Percentiles rank a stretch among this genome's conserved stretches.
phyloP scores from a whole-genome alignment of 2,797 vertebrate genomes.

The Galagoides demidoff region DNA sequence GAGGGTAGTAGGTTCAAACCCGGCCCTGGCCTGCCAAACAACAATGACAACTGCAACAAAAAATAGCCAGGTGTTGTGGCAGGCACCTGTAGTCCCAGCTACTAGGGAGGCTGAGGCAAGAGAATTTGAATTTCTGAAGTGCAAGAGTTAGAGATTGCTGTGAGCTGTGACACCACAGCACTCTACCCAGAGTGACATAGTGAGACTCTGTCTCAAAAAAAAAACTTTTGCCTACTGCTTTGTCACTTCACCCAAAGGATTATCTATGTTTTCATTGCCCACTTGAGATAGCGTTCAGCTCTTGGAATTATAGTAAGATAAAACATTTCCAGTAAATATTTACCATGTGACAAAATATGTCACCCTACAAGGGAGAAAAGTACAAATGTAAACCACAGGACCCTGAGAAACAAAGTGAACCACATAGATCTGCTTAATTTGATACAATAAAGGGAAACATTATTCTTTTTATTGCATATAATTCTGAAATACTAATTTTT shows the following conservation, averaged over 20 bases:
- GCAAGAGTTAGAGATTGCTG: too few relatives aligned
- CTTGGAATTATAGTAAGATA: constrained; percentile 49
- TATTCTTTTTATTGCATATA: background rate
- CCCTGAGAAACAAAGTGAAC: constrained; percentile 15
- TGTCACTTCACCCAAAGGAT: background rate
- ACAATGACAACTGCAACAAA: too few relatives aligned
- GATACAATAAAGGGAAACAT: constrained; percentile 58
- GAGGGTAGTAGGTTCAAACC: too few relatives aligned
- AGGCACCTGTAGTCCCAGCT: too few relatives aligned
- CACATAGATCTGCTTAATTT: constrained; percentile 23
- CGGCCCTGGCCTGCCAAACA: too few relatives aligned
- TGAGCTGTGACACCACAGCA: too few relatives aligned
- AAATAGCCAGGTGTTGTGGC: too few relatives aligned
- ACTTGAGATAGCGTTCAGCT: constrained; percentile 33
- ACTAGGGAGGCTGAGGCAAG: too few relatives aligned
- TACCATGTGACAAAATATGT: background rate
- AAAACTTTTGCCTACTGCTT: background rate
- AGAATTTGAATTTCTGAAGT: too few relatives aligned
- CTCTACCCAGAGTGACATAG: too few relatives aligned
- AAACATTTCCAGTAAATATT: constrained; percentile 31
- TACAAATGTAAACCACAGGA: background rate
- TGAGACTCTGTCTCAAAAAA: too few relatives aligned
- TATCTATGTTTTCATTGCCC: background rate
- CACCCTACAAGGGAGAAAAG: background rate
- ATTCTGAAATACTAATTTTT: constrained; percentile 63